Evolutionary conservation across 2,797 vertebrate species (phyloP).

Genomic region (Poeciliopsis presidionis): DNA sequence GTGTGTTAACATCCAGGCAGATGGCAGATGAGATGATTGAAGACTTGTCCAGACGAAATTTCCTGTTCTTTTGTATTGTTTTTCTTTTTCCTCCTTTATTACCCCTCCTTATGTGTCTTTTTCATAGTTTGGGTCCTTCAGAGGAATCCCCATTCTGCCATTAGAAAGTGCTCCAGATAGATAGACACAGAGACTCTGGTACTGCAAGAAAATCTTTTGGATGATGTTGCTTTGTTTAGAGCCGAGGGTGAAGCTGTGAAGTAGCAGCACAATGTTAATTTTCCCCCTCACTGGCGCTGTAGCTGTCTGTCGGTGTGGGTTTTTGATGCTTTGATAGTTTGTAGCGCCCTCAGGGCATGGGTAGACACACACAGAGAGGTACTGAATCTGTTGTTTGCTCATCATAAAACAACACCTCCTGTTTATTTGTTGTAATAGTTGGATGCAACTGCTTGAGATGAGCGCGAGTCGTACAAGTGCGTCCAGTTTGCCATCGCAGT

Average conservation of each 20-base stretch:
- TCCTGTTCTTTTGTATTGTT: slow-evolving; percentile 18
- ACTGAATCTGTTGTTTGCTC: slow-evolving; percentile 14
- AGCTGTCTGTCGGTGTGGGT: slow-evolving; percentile 49
- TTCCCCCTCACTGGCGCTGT: slow-evolving; percentile 48
- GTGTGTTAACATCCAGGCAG: slow-evolving; percentile 61
- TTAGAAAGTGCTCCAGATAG: slow-evolving; percentile 24
- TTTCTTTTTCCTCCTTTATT: slow-evolving; percentile 7
- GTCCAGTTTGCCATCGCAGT: neutral
- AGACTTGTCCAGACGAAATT: slow-evolving; percentile 53
- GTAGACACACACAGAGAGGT: neutral
- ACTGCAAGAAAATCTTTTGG: slow-evolving; percentile 27
- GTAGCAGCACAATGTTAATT: slow-evolving; percentile 49
- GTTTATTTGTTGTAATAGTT: neutral
- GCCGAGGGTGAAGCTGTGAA: slow-evolving; percentile 55
- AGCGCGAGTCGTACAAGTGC: neutral
- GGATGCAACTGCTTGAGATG: neutral
- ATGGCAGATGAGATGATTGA: slow-evolving; percentile 74
- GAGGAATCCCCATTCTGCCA: slow-evolving; percentile 28
- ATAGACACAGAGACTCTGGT: slow-evolving; percentile 4
- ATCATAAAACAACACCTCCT: neutral
- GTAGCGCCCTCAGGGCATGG: slow-evolving; percentile 30
- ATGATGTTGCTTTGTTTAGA: slow-evolving; percentile 51
- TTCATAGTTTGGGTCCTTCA: slow-evolving; percentile 33
- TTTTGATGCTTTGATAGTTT: slow-evolving; percentile 59
- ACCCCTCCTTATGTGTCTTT: slow-evolving; percentile 1